Evolutionary conservation across 2,888 invertebrate species (phyloP).

Genomic region (Sesamia inferens): DNA sequence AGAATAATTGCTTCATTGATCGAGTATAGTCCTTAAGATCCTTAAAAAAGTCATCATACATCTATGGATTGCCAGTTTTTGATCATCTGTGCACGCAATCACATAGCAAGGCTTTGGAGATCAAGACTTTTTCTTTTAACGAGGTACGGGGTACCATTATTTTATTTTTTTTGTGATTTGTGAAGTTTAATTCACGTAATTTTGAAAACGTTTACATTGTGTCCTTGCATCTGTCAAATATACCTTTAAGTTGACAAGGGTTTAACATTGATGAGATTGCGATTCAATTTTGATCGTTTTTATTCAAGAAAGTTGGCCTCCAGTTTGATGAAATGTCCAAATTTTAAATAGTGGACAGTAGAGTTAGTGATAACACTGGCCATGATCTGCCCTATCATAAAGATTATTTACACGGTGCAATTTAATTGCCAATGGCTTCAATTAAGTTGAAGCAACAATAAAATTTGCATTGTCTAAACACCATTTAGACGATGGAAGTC

Average conservation of each 20-base stretch:
- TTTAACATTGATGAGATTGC: too few species aligned
- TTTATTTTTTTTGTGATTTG: background rate
- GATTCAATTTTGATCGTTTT: too few species aligned
- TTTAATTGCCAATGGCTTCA: too few species aligned
- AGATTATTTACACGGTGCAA: too few species aligned
- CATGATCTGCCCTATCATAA: background rate
- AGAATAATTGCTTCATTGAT: conserved; percentile 17
- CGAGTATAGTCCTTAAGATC: conserved; percentile 10
- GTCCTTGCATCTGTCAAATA: too few species aligned
- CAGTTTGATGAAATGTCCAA: background rate
- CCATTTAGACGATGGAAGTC: too few species aligned
- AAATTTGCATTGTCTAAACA: too few species aligned
- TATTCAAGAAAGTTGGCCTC: too few species aligned
- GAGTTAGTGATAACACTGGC: background rate
- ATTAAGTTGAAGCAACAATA: too few species aligned
- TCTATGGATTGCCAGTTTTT: conserved; percentile 30
- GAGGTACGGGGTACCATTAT: background rate
- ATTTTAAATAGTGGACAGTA: background rate
- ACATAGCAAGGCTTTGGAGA: background rate
- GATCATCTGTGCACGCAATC: conserved; percentile 29
- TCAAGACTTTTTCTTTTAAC: background rate
- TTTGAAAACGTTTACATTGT: too few species aligned
- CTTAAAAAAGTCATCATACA: conserved; percentile 12
- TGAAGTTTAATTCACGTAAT: too few species aligned
- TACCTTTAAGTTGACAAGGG: too few species aligned